Conservation (phyloP, 2,797 vertebrate species). For the Ctenosaura bakeri region DNA sequence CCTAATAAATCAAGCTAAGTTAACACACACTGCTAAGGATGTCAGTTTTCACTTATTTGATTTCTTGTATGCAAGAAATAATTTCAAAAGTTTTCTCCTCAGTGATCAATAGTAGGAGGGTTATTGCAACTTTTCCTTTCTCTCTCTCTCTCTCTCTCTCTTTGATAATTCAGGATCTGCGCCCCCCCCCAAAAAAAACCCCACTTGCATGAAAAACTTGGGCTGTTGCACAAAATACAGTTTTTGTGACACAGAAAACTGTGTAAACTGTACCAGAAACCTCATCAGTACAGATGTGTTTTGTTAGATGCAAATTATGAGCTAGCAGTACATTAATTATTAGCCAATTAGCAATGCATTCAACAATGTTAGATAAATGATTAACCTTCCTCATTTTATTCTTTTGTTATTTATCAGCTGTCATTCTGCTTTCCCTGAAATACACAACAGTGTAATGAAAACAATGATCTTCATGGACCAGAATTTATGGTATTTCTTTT, state of each 20-base stretch:
- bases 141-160: no score
- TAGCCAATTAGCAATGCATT: neutral
- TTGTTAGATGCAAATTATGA: neutral
- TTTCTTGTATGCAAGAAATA: no score
- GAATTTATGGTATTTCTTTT: neutral
- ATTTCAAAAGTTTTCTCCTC: no score
- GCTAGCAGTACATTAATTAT: neutral
- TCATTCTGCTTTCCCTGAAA: conserved; percentile 16
- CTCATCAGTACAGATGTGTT: neutral
- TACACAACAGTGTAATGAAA: neutral
- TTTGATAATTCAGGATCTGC: no score
- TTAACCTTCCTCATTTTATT: neutral
- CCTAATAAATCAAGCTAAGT: neutral
- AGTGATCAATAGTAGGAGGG: no score
- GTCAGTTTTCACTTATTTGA: no score
- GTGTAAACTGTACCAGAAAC: neutral
- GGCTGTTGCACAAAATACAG: neutral
- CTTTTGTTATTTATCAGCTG: neutral
- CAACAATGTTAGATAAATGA: conserved; percentile 8
- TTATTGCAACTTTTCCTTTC: no score
- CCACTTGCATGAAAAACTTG: neutral
- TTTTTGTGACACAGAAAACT: no score
- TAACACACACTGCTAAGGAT: no score
- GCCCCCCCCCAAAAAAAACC: neutral
- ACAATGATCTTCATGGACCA: neutral